phyloP scores from a whole-genome alignment of 2,797 vertebrate genomes.

The Parambassis ranga region DNA sequence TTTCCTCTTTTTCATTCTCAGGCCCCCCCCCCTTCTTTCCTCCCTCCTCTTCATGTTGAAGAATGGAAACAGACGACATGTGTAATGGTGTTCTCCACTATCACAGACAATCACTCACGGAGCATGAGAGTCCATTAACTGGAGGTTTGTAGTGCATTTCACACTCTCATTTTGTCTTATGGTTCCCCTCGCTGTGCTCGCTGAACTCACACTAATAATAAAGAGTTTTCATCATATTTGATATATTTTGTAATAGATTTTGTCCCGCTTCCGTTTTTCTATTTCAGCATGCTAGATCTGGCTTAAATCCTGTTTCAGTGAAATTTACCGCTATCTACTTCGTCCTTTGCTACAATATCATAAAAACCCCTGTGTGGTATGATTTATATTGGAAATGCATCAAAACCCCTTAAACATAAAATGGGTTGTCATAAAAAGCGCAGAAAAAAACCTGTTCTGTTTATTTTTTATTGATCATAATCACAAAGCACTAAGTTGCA shows the following conservation, averaged over 20 bases:
- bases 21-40: neutral
- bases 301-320: neutral
- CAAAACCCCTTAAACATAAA: too few relatives aligned
- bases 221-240: constrained; percentile 11
- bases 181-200: constrained; percentile 13
- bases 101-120: constrained; percentile 49
- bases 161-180: constrained; percentile 33
- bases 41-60: constrained; percentile 19
- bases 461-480: neutral
- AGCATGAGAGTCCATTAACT: constrained; percentile 56
- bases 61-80: constrained; percentile 41
- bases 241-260: constrained; percentile 18
- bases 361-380: neutral
- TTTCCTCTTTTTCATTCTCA: constrained; percentile 1
- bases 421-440: too few relatives aligned
- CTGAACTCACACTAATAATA: constrained; percentile 28
- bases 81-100: constrained; percentile 49
- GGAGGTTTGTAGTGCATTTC: constrained; percentile 47
- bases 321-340: neutral
- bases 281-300: neutral
- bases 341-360: neutral
- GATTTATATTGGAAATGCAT: too few relatives aligned
- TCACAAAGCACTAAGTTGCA: too few relatives aligned
- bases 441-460: neutral
- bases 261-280: neutral